Base-by-base conservation (phyloP, 2,797 vertebrate species). In the Miichthys miiuy region DNA sequence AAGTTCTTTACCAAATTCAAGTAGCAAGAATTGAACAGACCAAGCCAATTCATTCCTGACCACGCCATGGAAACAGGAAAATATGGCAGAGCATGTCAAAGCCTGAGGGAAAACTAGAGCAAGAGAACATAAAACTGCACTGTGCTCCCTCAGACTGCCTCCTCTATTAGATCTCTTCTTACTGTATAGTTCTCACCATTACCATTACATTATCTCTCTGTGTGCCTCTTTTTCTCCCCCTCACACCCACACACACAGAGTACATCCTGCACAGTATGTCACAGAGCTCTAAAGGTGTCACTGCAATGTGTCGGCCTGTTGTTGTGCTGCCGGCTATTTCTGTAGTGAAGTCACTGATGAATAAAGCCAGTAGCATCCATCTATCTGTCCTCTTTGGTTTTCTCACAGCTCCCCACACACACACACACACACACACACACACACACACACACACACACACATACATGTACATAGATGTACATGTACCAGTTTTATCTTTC, bases 241-340 rank as follows among this genome's bases (percentile, higher is more conserved):
- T 2, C 51, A 54, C 68, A 55, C 73, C 4, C 71, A 60, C 58
- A 48, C 80, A 77, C 51, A 70, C 73, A 64, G 9, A 68, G 25
- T 8, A 58, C 84, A 84, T 71, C 81, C 73, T 68, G 81, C 73
- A 69, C 67, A 34, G 25, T 66, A 14, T 79, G 72, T 85, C 85
- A 81, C 73, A 74, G 51, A 70, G 44, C 68, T 69, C 27, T 77
- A 18, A 68, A 87, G 66, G 77, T 89, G 86, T 88, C 82, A 75
- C 61, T 72, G 81, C 61, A 80, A 74, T 47, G 71, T 82, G 70
- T 87, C 9, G 16, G 71, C 68, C 76, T 77, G 75, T 77, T 81
- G 74, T 81, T 81, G 30, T 50, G 56, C 82, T 75, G 60, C 48
- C 1, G 61, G 56, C 64, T 85, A 55, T 85, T 83, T 82, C 61